Evolutionary conservation across 2,113 vertebrate species (phyloP).

Genomic region (Tautogolabrus adspersus): DNA sequence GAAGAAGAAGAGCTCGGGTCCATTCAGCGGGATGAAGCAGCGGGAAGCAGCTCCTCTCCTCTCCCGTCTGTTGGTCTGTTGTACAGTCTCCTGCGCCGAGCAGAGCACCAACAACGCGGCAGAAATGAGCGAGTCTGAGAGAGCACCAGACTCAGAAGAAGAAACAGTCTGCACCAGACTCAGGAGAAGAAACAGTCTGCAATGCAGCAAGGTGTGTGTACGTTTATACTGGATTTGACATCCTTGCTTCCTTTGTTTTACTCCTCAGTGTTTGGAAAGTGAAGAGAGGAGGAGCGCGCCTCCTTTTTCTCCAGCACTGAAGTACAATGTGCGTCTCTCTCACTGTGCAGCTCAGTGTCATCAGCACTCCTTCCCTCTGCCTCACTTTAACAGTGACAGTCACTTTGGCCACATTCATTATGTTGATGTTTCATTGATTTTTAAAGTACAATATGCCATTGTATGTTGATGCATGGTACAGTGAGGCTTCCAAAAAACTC

Average conservation of each 20-base stretch:
- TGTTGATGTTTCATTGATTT: not conserved
- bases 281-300: conserved; percentile 47
- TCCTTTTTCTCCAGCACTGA: conserved; percentile 27
- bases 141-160: not conserved
- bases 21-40: conserved; percentile 49
- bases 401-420: conserved; percentile 15
- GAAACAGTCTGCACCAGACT: not conserved
- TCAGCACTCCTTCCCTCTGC: conserved; percentile 60
- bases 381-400: conserved; percentile 35
- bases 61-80: not conserved
- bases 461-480: not conserved
- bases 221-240: conserved; percentile 51
- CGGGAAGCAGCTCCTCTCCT: conserved; percentile 42
- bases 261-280: conserved; percentile 53
- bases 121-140: conserved; percentile 17
- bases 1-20: conserved; percentile 26
- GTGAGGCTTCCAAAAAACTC: not conserved
- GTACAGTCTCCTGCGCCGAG: conserved; percentile 34
- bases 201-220: not conserved
- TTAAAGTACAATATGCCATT: not conserved
- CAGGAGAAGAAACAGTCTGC: not conserved
- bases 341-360: conserved; percentile 47
- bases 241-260: conserved; percentile 48
- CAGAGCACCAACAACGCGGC: conserved; percentile 29
- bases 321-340: conserved; percentile 60